Evolutionary conservation across 2,113 vertebrate species (phyloP).

Genomic region (Mungos mungo): DNA sequence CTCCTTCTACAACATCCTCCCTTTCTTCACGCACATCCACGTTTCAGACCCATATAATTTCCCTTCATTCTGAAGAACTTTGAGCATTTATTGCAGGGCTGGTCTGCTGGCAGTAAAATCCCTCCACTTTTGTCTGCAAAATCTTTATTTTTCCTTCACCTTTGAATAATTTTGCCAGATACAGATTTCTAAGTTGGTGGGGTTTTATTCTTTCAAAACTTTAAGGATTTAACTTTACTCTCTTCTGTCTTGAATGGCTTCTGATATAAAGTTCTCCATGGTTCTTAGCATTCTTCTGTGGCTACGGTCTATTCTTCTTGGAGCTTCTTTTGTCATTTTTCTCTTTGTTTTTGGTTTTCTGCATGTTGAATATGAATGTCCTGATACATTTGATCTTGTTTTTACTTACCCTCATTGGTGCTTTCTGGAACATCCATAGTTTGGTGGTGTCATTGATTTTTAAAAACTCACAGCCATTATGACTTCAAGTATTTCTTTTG

Average conservation of each 20-base stretch:
- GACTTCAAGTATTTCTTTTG: not conserved
- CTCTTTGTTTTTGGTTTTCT: not conserved
- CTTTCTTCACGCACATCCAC: not conserved
- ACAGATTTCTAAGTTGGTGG: not conserved
- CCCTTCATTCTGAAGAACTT: not conserved
- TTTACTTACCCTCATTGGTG: not conserved
- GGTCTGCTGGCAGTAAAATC: not conserved
- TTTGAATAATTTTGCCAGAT: not conserved
- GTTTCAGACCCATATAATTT: not conserved
- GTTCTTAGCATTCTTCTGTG: not conserved
- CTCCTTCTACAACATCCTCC: not conserved
- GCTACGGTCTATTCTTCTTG: not conserved
- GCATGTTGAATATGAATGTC: not conserved
- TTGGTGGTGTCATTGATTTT: not conserved
- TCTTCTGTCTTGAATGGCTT: not conserved
- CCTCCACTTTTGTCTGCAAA: not conserved
- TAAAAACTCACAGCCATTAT: not conserved
- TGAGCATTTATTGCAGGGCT: not conserved
- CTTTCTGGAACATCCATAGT: not conserved
- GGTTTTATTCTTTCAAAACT: not conserved
- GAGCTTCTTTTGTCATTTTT: not conserved
- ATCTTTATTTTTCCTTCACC: not conserved
- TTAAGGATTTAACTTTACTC: not conserved
- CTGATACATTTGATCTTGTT: not conserved
- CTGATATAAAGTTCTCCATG: not conserved